phyloP scores from a whole-genome alignment of 2,888 invertebrate species.

The Phortica okadai region DNA sequence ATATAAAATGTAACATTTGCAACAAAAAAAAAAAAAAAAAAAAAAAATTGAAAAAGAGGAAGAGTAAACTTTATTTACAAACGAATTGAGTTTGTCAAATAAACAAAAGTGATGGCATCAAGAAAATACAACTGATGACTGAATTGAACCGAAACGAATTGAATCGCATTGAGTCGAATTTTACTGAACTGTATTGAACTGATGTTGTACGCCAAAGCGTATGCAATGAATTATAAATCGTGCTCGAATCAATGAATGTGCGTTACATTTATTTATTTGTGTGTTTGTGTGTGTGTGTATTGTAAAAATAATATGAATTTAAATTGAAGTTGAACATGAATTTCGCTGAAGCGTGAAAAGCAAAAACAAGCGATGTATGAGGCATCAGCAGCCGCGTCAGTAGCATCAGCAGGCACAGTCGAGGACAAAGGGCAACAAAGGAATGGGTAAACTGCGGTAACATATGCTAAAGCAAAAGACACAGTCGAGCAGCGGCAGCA shows the following conservation, averaged over 20 bases:
- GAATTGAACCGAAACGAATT: background rate
- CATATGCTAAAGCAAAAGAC: background rate
- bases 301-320: slow-evolving; percentile 62
- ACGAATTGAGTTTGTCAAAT: slow-evolving; percentile 62
- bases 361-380: slow-evolving; percentile 50
- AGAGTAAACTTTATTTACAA: background rate
- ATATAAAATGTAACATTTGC: background rate
- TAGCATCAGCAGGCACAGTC: slow-evolving; percentile 54
- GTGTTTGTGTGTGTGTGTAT: slow-evolving; percentile 13
- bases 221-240: slow-evolving; percentile 51
- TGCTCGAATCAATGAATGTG: slow-evolving; percentile 13
- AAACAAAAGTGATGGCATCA: slow-evolving; percentile 56
- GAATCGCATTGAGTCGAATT: background rate
- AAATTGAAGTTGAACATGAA: slow-evolving; percentile 49
- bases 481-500: background rate
- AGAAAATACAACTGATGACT: background rate
- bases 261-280: slow-evolving; percentile 25
- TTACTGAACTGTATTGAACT: slow-evolving; percentile 35
- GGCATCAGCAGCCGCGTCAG: slow-evolving; percentile 59
- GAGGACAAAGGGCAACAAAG: slow-evolving; percentile 39
- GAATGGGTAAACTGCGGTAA: background rate
- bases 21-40: background rate
- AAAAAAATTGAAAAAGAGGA: background rate
- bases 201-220: slow-evolving; percentile 51
- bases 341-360: slow-evolving; percentile 27